Conservation (phyloP, 2,113 vertebrate genomes). For the Hyperopisus bebe region DNA sequence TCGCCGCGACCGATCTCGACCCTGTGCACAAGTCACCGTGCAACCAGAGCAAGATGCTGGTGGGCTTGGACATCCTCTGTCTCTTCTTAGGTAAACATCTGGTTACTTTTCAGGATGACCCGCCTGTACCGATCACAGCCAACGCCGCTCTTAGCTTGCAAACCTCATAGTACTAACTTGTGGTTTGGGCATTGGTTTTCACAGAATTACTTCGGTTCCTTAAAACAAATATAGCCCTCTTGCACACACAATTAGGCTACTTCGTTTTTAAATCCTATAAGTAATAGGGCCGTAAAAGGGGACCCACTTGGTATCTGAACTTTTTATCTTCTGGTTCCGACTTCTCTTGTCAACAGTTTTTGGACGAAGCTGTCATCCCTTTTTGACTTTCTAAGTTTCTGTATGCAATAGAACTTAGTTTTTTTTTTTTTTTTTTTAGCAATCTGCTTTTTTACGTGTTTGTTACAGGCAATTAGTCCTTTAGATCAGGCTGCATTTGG, state of each 20-base stretch:
- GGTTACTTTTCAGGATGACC: background rate
- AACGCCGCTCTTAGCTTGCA: background rate
- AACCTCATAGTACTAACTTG: background rate
- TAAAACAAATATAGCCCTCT: background rate
- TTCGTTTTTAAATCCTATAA: background rate
- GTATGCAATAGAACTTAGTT: background rate
- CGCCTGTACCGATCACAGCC: background rate
- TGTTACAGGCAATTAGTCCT: background rate
- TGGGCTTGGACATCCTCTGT: constrained; percentile 63
- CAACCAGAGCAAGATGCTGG: constrained; percentile 63
- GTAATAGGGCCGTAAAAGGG: background rate
- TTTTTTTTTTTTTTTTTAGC: background rate
- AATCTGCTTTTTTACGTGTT: background rate
- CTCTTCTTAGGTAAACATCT: constrained; percentile 58
- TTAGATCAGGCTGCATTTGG: background rate
- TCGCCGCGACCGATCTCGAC: constrained; percentile 7
- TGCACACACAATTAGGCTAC: background rate
- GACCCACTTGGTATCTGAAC: background rate
- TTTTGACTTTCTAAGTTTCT: background rate
- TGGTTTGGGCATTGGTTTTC: background rate
- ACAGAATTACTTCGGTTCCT: background rate
- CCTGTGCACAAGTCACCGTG: constrained; percentile 43
- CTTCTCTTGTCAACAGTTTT: background rate
- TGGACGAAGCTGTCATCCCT: background rate
- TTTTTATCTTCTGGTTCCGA: background rate